Base-by-base conservation (phyloP, 2,797 vertebrate species). In the Molossus alvarezi region DNA sequence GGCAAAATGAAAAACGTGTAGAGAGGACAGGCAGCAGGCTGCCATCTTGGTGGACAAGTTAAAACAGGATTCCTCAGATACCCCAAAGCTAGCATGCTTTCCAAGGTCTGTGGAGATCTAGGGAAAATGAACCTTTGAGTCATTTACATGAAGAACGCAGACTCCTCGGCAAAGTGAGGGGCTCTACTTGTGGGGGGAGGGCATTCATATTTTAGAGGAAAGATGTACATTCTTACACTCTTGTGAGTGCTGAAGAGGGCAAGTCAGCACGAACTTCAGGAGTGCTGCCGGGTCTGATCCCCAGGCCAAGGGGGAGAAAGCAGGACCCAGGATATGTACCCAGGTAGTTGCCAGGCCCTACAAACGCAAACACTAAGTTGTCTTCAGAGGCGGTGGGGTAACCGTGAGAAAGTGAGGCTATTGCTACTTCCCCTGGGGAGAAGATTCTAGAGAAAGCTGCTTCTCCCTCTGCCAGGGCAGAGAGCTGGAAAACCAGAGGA, bases 1-100 rank as follows among this genome's bases (percentile, higher is more conserved):
- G 25, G 48, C 87, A 92, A 88, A 77, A 77, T 12, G 37, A 80
- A 67, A 85, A 69, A 45, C 8, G 41, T 58, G 23, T 60, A 58
- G 4, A 41, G 6, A 87, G 1, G 48, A 23, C n/a, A 84, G 45
- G 41, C 27, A 83, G 41, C 53, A 83, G 29, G 27, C 41, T 85
- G 60, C 15, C 64, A 53, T 58, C 57, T 75, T 6, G 29, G 29
- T 55, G 29, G 3, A 72, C 41, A 89, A 51, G 51, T 88, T 51
- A 65, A 55, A 90, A 90, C 37, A 76, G 48, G 29, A 53, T 57
- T 75, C 60, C 6, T 72, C 13, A 57, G 29, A 51, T 29, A 89
- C 27, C 77, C 4, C 65, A 85, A 92, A 88, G 64, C 14, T 33
- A 91, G 53, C 37, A 64, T 29, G 85, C 58, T 88, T 83, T 73